Conservation (phyloP, 1,140 invertebrate species). For the Bombus huntii region DNA sequence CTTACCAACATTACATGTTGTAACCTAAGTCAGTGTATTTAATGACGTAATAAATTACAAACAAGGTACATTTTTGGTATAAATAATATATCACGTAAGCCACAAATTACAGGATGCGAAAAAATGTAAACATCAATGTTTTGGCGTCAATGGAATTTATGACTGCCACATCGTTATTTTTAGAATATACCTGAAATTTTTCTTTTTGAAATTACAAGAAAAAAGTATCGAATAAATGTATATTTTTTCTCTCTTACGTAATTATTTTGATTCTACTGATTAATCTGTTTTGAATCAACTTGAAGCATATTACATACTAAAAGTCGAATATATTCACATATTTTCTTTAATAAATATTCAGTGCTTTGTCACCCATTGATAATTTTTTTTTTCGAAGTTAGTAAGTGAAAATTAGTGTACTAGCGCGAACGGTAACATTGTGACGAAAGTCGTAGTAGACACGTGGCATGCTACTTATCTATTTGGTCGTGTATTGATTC, state of each 20-base stretch:
- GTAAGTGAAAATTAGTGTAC: background rate
- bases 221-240: background rate
- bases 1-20: background rate
- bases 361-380: rapidly evolving
- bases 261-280: background rate
- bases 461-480: conserved; percentile 68
- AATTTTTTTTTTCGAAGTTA: background rate
- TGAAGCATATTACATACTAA: background rate
- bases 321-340: background rate
- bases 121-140: conserved; percentile 38
- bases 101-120: background rate
- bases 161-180: too few species aligned
- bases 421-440: conserved; percentile 5
- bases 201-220: background rate
- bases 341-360: too few species aligned
- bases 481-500: conserved; percentile 71
- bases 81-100: background rate
- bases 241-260: background rate
- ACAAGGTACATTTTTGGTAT: background rate
- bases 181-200: background rate
- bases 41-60: background rate
- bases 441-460: conserved; percentile 63
- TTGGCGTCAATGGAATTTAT: background rate
- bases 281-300: background rate
- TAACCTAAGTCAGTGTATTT: background rate